Evolutionary conservation across 2,888 invertebrate species (phyloP), one percentile per base, ranked within the genome.

Genomic region (Plusia festucae): DNA sequence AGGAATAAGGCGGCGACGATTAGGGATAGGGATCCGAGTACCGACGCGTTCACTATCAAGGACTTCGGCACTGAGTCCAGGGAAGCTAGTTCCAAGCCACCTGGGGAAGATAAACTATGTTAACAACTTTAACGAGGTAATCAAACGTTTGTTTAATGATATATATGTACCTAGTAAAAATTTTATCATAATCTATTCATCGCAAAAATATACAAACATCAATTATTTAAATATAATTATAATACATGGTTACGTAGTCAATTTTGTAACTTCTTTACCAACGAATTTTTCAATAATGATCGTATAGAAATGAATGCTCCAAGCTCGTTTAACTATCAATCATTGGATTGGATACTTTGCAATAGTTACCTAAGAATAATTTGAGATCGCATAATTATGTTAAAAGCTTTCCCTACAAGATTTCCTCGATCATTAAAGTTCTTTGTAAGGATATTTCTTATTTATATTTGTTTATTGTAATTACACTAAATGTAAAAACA

Each of bases 21-120:
- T 22, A 97, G 91, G 2, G 97, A 96, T 15, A 97, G 89, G 1
- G 96, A 94, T 3, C 97, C 97, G 18, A 97, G 94, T 15, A 97
- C 96, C 0, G 97, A 96, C 0, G 97, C 97, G 88, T 97, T 97
- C 81, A 97, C 97, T 27, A 97, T 90, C 78, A 97, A 90, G 65
- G 96, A 95, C 13, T 93, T 91, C 0, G 97, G 97, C 3, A 97
- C 96, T 16, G 96, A 97, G 83, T 97, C 97, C 81, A 97, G 90
- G 4, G 97, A 96, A 3, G 97, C 97, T 67, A 97, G 93, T 69
- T 96, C 96, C 79, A 97, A 91, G 76, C 96, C 96, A 82, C 97
- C 97, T 96, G 85, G 0, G 18, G 51, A 76, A 76, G 60, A 58
- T 1, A 60, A 49, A 20, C 34, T 0, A 32, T 20, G 4, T 55